These are phyloP conservation scores for Leptodactylus fallax DNA, from an alignment of 2,797 vertebrate species.

Conservation along the genomic window DNA sequence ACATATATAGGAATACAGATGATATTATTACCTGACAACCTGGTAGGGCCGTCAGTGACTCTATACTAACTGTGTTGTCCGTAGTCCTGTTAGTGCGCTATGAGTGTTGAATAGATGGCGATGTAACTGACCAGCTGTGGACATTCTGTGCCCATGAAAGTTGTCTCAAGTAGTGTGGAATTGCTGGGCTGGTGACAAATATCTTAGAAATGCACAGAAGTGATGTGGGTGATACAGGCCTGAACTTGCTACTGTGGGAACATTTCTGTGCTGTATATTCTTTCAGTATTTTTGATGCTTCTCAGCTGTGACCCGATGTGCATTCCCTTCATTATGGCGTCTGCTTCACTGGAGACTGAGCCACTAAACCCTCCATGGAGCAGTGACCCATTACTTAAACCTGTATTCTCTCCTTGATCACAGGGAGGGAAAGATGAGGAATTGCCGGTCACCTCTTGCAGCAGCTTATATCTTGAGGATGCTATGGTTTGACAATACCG, in stretches of 20 bases:
- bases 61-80: neutral
- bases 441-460: neutral
- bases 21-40: neutral
- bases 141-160: neutral
- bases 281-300: slow-evolving; percentile 6
- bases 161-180: slow-evolving; percentile 2
- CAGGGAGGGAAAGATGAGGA: neutral
- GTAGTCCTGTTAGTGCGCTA: neutral
- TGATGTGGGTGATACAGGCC: neutral
- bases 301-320: neutral
- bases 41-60: neutral
- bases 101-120: too few relatives aligned
- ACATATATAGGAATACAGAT: too few relatives aligned
- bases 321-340: neutral
- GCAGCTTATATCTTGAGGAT: neutral
- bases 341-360: neutral
- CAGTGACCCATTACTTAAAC: neutral
- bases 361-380: neutral
- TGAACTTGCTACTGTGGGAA: slow-evolving; percentile 33
- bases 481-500: too few relatives aligned
- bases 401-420: neutral
- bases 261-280: slow-evolving; percentile 41
- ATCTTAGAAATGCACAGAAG: slow-evolving; percentile 34
- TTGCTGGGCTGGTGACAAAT: slow-evolving; percentile 33
- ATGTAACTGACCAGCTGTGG: slow-evolving; percentile 28